Percentiles rank a stretch among this genome's conserved stretches.
phyloP scores from a whole-genome alignment of 2,113 vertebrate genomes.

The Saccopteryx bilineata region DNA sequence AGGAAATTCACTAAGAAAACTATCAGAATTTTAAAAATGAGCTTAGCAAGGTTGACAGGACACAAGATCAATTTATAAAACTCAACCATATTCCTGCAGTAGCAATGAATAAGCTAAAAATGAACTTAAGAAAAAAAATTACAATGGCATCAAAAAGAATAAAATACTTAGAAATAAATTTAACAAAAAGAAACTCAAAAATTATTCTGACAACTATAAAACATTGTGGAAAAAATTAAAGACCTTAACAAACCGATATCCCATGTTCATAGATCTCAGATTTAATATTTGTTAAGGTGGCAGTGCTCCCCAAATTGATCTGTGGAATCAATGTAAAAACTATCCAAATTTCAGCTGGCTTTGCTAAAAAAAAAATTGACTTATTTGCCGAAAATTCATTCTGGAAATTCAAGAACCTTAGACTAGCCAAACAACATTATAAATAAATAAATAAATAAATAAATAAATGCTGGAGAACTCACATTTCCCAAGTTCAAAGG shows the following conservation, averaged over 20 bases:
- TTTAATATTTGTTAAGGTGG: not conserved
- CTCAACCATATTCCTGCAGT: not conserved
- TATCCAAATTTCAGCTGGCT: not conserved
- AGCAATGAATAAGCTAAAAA: not conserved
- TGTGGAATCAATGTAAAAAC: not conserved
- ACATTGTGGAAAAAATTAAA: not conserved
- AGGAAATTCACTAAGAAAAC: not conserved
- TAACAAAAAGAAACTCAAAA: not conserved
- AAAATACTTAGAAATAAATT: not conserved
- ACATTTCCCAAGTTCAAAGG: not conserved
- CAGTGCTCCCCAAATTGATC: not conserved
- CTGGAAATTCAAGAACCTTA: not conserved
- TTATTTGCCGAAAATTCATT: not conserved
- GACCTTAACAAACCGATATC: not conserved
- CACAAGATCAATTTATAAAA: not conserved
- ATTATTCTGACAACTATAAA: not conserved
- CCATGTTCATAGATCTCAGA: not conserved
- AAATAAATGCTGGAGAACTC: not conserved
- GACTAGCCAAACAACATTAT: not conserved
- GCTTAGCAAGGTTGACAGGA: not conserved
- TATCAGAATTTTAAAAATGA: not conserved
- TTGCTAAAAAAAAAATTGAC: not conserved
- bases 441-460: not conserved
- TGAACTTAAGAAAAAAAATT: constrained; percentile 22
- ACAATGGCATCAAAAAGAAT: not conserved